Base-by-base conservation (phyloP, 2,888 invertebrate species). In the Malthinus flaveolus region DNA sequence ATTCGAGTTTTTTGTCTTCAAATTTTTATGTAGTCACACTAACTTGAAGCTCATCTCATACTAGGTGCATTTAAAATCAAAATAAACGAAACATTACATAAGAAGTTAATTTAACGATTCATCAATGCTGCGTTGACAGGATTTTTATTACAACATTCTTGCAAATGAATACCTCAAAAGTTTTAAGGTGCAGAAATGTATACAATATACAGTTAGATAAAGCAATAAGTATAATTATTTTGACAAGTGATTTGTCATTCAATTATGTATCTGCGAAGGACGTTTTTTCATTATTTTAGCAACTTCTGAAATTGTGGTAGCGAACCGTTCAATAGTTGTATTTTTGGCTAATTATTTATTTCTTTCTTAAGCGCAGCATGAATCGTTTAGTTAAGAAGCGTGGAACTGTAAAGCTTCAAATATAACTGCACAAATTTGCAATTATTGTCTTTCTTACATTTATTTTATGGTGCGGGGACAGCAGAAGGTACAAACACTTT, bases 221-320 rank as follows among this genome's bases (percentile, higher is more conserved):
- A 42, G 12, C 44, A 52, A 52, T 52, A 52, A 33, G 52, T 13
- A 45, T 44, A 52, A 46, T 52, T 45, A 45, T 46, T 46, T 46
- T 52, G 52, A 52, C 52, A 52, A 32, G 36, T 52, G 46, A 52
- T 52, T 52, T 52, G 52, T 52, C 52, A 52, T 45, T 52, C 46
- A 52, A n/a, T 37, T 31, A 35, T 31, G 12, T 23, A 15, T 45
- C 32, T 45, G n/a, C n/a, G 35, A 46, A 35, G 36, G 34, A 45
- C 45, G 32, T 31, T 7, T 45, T 32, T 48, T n/a, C 8, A 34
- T 7, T 15, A 31, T 35, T 48, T 48, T 15, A 48, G 23, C 35
- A 45, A 23, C 51, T 51, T 12, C 39, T 42, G 39, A 42, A 42
- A 42, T 42, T 42, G 15, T 15, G 15, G 39, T 42, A 23, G 39